A percentile compares a stretch with the other conserved stretches of the same genome.
phyloP scores from a whole-genome alignment of 1,140 invertebrate species.

The Megalopta genalis region DNA sequence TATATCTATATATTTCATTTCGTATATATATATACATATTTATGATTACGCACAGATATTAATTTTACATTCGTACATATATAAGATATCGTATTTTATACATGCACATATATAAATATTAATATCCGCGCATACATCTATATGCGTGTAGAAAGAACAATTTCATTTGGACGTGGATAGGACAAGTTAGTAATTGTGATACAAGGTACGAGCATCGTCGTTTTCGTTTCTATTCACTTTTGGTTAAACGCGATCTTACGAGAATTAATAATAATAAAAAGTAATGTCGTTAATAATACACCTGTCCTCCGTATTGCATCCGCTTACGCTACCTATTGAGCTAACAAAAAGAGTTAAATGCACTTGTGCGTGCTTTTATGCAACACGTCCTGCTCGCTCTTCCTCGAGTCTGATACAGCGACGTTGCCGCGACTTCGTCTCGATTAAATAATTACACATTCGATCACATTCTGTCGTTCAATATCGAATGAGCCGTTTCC shows the following conservation, averaged over 20 bases:
- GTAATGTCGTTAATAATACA: slow-evolving; percentile 66
- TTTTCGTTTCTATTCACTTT: slow-evolving; percentile 42
- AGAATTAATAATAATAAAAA: slow-evolving; percentile 19
- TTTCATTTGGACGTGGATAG: slow-evolving; percentile 48
- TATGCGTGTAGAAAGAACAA: slow-evolving; percentile 39
- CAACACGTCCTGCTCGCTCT: slow-evolving; percentile 48
- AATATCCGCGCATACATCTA: not conserved
- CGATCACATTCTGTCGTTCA: not conserved
- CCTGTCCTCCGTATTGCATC: slow-evolving; percentile 70
- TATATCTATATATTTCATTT: slow-evolving; percentile 7
- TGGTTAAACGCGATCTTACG: slow-evolving; percentile 41
- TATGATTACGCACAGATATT: slow-evolving; percentile 7
- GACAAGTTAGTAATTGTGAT: slow-evolving; percentile 55
- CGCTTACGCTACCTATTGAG: slow-evolving; percentile 68
- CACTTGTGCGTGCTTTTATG: slow-evolving; percentile 6
- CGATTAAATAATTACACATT: not conserved
- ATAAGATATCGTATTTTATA: too few relatives aligned
- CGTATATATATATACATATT: slow-evolving; percentile 46
- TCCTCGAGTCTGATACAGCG: slow-evolving; percentile 63
- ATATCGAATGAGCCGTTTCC: not conserved
- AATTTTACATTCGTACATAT: too few relatives aligned
- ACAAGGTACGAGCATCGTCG: slow-evolving; percentile 53
- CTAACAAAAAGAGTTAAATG: slow-evolving; percentile 48
- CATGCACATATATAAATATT: too few relatives aligned
- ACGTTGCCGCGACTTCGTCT: slow-evolving; percentile 73